Base-by-base conservation (phyloP, 2,888 invertebrate genomes). In the Thymelicus sylvestris region DNA sequence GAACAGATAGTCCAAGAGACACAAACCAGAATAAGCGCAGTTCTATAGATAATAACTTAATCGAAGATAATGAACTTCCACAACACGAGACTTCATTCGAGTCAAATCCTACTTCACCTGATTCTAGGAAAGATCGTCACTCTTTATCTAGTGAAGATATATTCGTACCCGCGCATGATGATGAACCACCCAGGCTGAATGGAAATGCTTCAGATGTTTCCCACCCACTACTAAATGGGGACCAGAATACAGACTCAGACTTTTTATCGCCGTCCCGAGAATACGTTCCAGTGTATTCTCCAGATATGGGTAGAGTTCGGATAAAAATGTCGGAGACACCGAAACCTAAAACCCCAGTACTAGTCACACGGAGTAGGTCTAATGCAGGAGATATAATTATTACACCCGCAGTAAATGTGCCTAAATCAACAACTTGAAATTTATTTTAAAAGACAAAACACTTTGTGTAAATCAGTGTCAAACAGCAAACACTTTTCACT, bases 301-400 rank as follows among this genome's bases (percentile, higher is more conserved):
- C 96, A 0, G 96, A 96, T 80, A 96, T 96, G 81, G 97, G 97
- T 73, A 95, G 96, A 77, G 97, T 97, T 60, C 96, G 97, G 80
- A 97, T 97, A 77, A 96, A 96, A 87, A 91, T 97, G 82, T 95
- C 96, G 13, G 97, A 97, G 85, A 96, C 96, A 72, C 96, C 96
- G 2, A 96, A 96, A 82, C 97, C 97, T 61, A 97, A 96, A 89
- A 97, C 97, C n/a, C 97, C 97, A 47, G 95, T 97, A 86, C 93
- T 97, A 84, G 96, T 97, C 81, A 97, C 96, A 81, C 95, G 97
- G 86, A 96, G 95, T 89, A 94, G 95, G 79, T 96, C 96, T 65
- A 96, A 96, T 85, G 96, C 96, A 74, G 97, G 97, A 76, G 96
- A 96, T 76, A 96, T 96, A 79, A 96, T 97, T 79, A 95, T 97